These are phyloP conservation scores for Mnemiopsis leidyi DNA, from an alignment of 37 sponge, comb jelly and placozoan species.

Conservation along the genomic window DNA sequence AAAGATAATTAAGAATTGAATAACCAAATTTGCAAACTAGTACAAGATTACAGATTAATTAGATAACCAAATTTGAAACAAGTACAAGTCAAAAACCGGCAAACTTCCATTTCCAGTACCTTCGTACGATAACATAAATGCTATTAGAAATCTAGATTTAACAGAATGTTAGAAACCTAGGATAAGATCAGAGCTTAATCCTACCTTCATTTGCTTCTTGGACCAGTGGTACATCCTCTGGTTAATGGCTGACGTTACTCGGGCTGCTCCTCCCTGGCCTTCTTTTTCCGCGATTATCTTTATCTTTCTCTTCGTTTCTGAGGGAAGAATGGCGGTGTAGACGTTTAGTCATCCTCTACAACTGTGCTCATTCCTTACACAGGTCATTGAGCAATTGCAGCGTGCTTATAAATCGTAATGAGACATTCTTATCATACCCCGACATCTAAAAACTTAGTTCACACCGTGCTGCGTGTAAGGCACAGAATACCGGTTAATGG, in stretches of 20 bases:
- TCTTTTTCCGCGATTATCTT: constrained; percentile 25
- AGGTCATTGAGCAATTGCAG: not conserved
- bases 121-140: no score
- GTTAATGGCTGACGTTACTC: not conserved
- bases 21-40: no score
- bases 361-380: not conserved
- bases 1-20: no score
- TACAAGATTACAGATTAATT: no score
- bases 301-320: constrained; percentile 44
- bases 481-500: not conserved
- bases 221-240: constrained; percentile 19
- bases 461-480: not conserved
- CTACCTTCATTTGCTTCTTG: constrained; percentile 40
- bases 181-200: no score
- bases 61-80: no score
- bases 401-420: no score
- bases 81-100: no score
- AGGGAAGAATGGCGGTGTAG: not conserved
- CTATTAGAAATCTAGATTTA: no score
- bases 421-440: not conserved
- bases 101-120: no score
- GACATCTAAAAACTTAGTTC: not conserved
- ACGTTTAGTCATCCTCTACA: not conserved
- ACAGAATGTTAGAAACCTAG: no score
- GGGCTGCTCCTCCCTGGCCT: not conserved